A percentile compares a stretch with the other conserved stretches of the same genome.
phyloP scores from a whole-genome alignment of 2,888 invertebrate species.

The Cephus rjabovi region DNA sequence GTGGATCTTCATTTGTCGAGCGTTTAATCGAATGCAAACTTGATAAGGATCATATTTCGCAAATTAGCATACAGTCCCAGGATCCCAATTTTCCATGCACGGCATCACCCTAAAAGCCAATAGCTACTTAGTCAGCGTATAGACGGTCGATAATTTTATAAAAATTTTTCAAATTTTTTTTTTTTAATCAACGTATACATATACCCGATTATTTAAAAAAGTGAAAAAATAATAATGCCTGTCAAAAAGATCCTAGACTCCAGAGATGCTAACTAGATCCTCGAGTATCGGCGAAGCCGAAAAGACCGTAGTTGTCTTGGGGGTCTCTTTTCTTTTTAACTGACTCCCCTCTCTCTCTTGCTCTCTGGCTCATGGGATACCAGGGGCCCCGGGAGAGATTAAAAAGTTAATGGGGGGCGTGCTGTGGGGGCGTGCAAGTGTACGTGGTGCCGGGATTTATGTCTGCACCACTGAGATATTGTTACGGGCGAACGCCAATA shows the following conservation, averaged over 20 bases:
- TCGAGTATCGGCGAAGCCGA: constrained; percentile 37
- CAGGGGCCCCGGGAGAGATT: constrained; percentile 49
- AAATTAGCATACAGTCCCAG: neutral
- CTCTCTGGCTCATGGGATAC: neutral
- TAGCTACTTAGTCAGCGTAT: neutral
- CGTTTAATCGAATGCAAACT: constrained; percentile 18
- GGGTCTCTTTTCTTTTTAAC: neutral
- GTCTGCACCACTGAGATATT: constrained; percentile 65
- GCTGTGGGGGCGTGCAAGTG: constrained; percentile 65
- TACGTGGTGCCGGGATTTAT: constrained; percentile 66
- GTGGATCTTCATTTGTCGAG: constrained; percentile 26
- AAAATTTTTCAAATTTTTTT: neutral
- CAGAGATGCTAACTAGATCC: constrained; percentile 49
- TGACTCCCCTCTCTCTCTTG: constrained; percentile 13
- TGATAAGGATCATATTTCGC: constrained; percentile 7
- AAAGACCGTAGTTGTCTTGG: constrained; percentile 18
- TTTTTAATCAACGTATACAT: no score
- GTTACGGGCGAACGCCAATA: constrained; percentile 62
- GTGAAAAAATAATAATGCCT: neutral
- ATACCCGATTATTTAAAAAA: neutral
- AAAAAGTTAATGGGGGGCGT: constrained; percentile 67
- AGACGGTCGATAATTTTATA: neutral
- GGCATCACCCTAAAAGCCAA: neutral
- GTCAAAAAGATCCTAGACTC: constrained; percentile 25
- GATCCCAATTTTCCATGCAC: neutral